A percentile compares a stretch with the other conserved stretches of the same genome.
phyloP scores from a whole-genome alignment of 2,113 vertebrate species.

The Carassius auratus region DNA sequence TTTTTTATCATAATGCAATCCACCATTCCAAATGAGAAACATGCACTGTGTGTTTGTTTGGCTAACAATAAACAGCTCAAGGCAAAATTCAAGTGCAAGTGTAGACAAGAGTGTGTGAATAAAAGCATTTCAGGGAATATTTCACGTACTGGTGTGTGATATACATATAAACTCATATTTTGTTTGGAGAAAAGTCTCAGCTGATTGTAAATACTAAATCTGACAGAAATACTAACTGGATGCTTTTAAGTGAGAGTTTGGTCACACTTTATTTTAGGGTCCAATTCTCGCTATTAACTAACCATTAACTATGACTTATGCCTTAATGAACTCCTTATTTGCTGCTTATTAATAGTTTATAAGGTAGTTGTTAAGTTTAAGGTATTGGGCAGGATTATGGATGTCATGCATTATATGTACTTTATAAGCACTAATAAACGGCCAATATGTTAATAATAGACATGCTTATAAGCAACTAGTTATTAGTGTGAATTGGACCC shows the following conservation, averaged over 20 bases:
- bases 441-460: no score
- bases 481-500: no score
- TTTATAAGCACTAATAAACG: no score
- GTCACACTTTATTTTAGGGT: no score
- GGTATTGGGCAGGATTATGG: no score
- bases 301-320: no score
- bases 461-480: no score
- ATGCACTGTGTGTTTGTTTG: background rate
- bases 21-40: background rate
- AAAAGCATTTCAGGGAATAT: conserved; percentile 13
- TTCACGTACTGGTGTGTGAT: background rate
- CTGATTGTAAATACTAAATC: background rate
- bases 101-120: background rate
- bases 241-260: background rate
- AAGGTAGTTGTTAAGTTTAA: no score
- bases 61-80: background rate
- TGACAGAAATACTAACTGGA: background rate
- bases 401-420: no score
- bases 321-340: no score
- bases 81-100: background rate
- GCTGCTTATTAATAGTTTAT: no score
- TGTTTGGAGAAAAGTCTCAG: background rate
- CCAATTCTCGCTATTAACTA: no score
- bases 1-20: background rate
- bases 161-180: background rate